Percentiles rank a stretch among this genome's conserved stretches.
These are phyloP conservation scores for Corythaixoides concolor DNA, from an alignment of 2,113 vertebrate genomes.

Conservation along the genomic window DNA sequence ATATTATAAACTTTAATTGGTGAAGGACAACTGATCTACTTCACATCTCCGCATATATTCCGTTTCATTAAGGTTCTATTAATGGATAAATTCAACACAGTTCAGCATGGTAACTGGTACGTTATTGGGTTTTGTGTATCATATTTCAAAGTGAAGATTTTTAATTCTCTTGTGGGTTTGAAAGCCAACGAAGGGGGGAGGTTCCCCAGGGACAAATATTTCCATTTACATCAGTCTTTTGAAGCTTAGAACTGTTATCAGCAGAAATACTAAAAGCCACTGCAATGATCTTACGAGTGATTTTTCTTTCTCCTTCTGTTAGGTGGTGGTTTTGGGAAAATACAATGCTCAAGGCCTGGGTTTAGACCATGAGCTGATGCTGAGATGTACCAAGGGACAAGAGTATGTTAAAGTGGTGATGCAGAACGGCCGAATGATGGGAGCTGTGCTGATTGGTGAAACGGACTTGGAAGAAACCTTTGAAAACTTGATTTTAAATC, in stretches of 20 bases:
- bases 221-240: background rate
- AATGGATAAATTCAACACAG: background rate
- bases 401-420: slow-evolving; percentile 94
- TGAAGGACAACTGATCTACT: background rate
- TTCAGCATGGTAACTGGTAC: background rate
- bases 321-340: slow-evolving; percentile 95
- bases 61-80: background rate
- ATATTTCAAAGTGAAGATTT: background rate
- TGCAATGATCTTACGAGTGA: background rate
- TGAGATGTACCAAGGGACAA: slow-evolving; percentile 88
- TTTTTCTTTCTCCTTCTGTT: background rate
- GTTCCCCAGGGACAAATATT: background rate
- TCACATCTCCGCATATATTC: background rate
- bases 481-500: slow-evolving; percentile 96
- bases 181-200: background rate
- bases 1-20: background rate
- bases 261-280: background rate
- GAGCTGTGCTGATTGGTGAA: slow-evolving; percentile 92
- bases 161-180: background rate
- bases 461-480: slow-evolving; percentile 97
- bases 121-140: background rate
- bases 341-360: slow-evolving; percentile 93
- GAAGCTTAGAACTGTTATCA: background rate
- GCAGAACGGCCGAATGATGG: slow-evolving; percentile 88
- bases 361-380: slow-evolving; percentile 86